Base-by-base conservation (phyloP, 2,113 vertebrate species). In the Cettia cetti region DNA sequence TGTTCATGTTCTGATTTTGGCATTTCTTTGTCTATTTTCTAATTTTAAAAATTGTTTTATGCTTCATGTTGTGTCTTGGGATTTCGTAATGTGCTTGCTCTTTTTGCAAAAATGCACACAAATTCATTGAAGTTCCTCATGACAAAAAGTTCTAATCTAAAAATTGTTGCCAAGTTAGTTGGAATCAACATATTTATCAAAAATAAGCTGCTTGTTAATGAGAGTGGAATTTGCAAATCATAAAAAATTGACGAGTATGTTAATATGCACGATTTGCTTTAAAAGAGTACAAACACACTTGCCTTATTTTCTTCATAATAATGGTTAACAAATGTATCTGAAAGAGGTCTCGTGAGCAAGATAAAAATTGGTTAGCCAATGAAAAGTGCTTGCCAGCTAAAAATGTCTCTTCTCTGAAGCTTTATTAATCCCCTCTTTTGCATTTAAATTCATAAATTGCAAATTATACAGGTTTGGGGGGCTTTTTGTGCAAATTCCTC, bases 1-100 rank as follows among this genome's bases (percentile, higher is more conserved):
- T 96, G 90, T 97, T 97, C 95, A 90, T 95, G 64, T 97, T 97
- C 97, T 97, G 97, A 98, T 96, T 98, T 97, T 97, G 97, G 97
- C 94, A 92, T 81, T 92, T 96, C 77, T 97, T 97, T 97, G 71
- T 95, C 56, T 90, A 72, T 96, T 80, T 97, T 98, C 97, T 97
- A 95, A 97, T 97, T 98, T 97, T 91, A 97, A 98, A 96, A 91
- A 95, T 94, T 90, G 69, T 94, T 96, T 95, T 96, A 77, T 95
- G 54, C 77, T 97, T 96, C 33, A n/a, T 96, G 66, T 83, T 96
- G 75, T 95, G 71, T 91, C 86, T 95, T 95, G 94, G 95, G 95
- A 94, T 91, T 97, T 96, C 16, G 6, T 86, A 57, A 81, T 78
- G 72, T 92, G 37, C 83, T 97, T 47, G 31, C 79, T 94, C 39